Evolutionary conservation across 2,797 vertebrate genomes (phyloP).

Genomic region (Pseudochirops corinnae): DNA sequence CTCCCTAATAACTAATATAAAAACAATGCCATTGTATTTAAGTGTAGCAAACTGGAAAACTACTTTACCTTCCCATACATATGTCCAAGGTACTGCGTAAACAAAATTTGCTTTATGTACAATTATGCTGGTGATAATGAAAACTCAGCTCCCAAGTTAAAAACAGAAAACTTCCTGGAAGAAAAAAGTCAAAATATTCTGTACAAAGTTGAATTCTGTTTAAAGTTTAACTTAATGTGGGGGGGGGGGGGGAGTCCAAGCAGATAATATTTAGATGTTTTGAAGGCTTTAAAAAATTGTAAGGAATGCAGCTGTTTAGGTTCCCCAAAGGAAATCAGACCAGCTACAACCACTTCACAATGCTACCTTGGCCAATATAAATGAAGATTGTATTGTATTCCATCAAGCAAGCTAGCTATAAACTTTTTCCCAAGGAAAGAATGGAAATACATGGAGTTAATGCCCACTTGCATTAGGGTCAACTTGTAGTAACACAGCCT

Average conservation of each 20-base stretch:
- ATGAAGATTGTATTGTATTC: not conserved
- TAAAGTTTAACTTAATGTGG: not conserved
- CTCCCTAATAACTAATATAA: conserved; percentile 78
- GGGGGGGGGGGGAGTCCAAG: conserved; percentile 32
- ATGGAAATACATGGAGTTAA: not conserved
- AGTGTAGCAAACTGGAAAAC: conserved; percentile 81
- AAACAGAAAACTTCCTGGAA: conserved; percentile 49
- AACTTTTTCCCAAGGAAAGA: conserved; percentile 24
- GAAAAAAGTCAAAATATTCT: conserved; percentile 57
- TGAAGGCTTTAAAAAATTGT: conserved; percentile 55
- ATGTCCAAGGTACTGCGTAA: conserved; percentile 76
- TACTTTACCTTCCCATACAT: conserved; percentile 79
- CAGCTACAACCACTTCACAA: conserved; percentile 47
- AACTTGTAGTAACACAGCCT: not conserved
- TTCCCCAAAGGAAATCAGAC: conserved; percentile 49
- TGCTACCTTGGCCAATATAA: conserved; percentile 20
- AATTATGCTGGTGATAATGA: conserved; percentile 73
- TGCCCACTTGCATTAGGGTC: not conserved
- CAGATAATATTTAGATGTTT: conserved; percentile 54
- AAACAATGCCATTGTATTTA: conserved; percentile 81
- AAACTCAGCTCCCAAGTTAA: conserved; percentile 54
- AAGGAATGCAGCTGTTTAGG: conserved; percentile 51
- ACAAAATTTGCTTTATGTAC: conserved; percentile 77
- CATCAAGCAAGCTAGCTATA: conserved; percentile 28
- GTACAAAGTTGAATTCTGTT: conserved; percentile 38